Base-by-base conservation (phyloP, 2,888 invertebrate genomes). In the Noctua comes region DNA sequence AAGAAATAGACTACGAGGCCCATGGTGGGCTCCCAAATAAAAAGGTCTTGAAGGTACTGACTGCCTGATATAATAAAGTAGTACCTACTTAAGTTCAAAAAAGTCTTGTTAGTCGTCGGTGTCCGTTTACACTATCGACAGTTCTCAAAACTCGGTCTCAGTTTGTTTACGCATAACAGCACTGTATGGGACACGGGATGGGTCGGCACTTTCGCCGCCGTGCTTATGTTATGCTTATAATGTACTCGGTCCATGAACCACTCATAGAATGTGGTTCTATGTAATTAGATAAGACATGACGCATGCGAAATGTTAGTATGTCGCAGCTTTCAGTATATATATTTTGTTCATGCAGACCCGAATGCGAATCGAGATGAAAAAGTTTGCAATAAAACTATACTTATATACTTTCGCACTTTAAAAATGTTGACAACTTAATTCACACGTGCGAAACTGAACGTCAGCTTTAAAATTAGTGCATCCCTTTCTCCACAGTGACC, bases 121-220 rank as follows among this genome's bases (percentile, higher is more conserved):
- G 88, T 88, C 76, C 84, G 89, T 91, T 91, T 91, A 90, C 87
- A 88, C 74, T 90, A 81, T 88, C 76, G 76, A 83, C 88, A 88
- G 85, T 91, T 91, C 91, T 91, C 83, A 86, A 89, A 91, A 92
- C 88, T 90, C 82, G 75, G 81, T 70, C 72, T 81, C 82, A 79
- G 85, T 86, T 89, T 89, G 91, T 93, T 92, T 92, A 90, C 88
- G 83, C 85, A 83, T 89, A 90, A 88, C 88, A 90, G 85, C 83
- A 88, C 88, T 88, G 68, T 86, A 71, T 80, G 88, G 87, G 85
- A 86, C 85, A 75, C 79, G 73, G 72, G 88, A 83, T 82, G 86
- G 88, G 85, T 76, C 78, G 79, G 68, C 72, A 83, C 83, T 75
- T 73, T 86, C 79, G 75, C 79, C 73, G 80, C 77, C 64, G 73